These are phyloP conservation scores for Lathronympha strigana DNA, from an alignment of 2,888 invertebrate genomes.

Conservation along the genomic window DNA sequence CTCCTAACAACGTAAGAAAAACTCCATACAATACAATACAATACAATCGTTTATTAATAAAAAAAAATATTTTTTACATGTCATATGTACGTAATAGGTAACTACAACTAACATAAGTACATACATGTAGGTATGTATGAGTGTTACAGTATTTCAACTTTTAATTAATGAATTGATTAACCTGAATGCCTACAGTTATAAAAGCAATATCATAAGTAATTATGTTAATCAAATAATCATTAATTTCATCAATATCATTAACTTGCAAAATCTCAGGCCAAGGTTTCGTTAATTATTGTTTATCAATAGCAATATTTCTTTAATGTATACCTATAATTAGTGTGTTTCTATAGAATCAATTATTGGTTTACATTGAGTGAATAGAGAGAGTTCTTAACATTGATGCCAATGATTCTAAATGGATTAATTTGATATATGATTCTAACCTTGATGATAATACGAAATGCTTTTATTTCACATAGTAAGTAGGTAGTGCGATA, in stretches of 20 bases:
- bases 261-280: conserved; percentile 16
- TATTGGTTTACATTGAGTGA: conserved; percentile 13
- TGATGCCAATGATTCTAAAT: conserved; percentile 7
- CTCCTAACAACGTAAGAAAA: no score
- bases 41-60: no score
- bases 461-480: not conserved
- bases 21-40: no score
- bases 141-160: not conserved
- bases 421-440: conserved; percentile 16
- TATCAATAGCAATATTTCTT: conserved; percentile 10
- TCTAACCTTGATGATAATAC: conserved; percentile 14
- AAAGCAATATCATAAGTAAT: conserved; percentile 1
- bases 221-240: conserved; percentile 11
- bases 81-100: no score
- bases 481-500: not conserved
- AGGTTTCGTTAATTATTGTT: conserved; percentile 26
- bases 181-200: conserved; percentile 4
- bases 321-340: conserved; percentile 13
- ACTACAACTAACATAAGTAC: not conserved
- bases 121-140: not conserved
- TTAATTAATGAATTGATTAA: not conserved
- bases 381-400: no score
- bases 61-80: no score
- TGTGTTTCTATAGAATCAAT: not conserved
- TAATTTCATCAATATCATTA: conserved; percentile 6